phyloP scores from a whole-genome alignment of 2,888 invertebrate genomes.

The Teleiodes luculella region DNA sequence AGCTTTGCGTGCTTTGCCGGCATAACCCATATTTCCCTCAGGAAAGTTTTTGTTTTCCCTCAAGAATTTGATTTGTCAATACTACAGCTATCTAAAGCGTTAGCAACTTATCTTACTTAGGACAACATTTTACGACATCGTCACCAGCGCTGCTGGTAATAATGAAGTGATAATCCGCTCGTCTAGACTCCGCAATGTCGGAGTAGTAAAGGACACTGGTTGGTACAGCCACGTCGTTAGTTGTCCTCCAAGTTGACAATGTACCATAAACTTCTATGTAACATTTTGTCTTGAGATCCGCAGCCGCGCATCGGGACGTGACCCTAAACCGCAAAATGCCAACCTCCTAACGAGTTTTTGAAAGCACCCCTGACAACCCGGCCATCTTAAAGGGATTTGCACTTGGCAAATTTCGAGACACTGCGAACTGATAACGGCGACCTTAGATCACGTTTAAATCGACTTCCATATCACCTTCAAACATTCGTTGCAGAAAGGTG shows the following conservation, averaged over 20 bases:
- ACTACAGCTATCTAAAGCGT: background rate
- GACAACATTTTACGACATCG: background rate
- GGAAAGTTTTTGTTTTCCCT: too few species aligned
- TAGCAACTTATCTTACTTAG: background rate
- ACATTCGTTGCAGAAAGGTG: background rate
- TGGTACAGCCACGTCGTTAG: conserved; percentile 25
- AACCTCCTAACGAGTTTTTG: conserved; percentile 75
- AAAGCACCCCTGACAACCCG: conserved; percentile 59
- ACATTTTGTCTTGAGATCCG: conserved; percentile 56
- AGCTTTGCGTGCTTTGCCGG: too few species aligned
- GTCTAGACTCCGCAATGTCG: conserved; percentile 7
- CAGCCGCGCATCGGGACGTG: conserved; percentile 56
- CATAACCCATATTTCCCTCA: too few species aligned
- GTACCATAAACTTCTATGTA: conserved; percentile 45
- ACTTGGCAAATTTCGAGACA: conserved; percentile 61
- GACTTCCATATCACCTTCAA: background rate
- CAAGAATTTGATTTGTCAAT: background rate
- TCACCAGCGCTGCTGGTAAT: background rate
- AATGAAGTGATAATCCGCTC: background rate
- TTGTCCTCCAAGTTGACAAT: conserved; percentile 28
- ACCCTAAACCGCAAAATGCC: conserved; percentile 67
- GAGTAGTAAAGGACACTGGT: background rate
- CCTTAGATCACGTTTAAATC: conserved; percentile 2
- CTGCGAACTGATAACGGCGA: conserved; percentile 19
- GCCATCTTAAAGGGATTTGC: conserved; percentile 73